Base-by-base conservation (phyloP, 2,888 invertebrate species). In the Aspidapion aeneum region DNA sequence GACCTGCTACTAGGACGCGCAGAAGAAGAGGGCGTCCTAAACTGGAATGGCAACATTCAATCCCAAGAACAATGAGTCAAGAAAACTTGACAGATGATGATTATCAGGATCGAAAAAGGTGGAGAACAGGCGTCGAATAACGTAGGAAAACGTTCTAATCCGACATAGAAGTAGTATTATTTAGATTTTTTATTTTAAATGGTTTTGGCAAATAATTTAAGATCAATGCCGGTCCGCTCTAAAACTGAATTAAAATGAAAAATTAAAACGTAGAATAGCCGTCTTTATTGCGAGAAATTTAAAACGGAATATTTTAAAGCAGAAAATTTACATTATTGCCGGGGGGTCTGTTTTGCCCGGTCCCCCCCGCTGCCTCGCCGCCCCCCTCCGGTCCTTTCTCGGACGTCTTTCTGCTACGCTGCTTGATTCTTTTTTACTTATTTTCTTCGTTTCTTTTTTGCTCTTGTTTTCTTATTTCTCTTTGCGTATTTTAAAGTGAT, bases 241-340 rank as follows among this genome's bases (percentile, higher is more conserved):
- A 69, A 74, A 74, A 75, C 74, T 74, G 74, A 75, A 75, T 75
- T 75, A 75, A 76, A 74, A 75, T 76, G 75, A 74, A 76, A 76
- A 76, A 76, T 76, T 75, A 75, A 75, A 76, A 73, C 70, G 74
- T 71, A 74, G 72, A 75, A 75, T 75, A 73, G 74, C 74, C 74
- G 74, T 73, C 75, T 75, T 75, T 75, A 76, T 76, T 75, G 71
- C 74, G 71, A 72, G 73, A 75, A 74, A 74, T 75, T 74, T 74
- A 75, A 74, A 75, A 74, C 72, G 70, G 74, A 74, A 74, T 74
- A 74, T 74, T 74, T 74, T 74, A 74, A 72, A 73, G 69, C 59
- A 18, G 64, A 71, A 71, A 72, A 73, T 72, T 72, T 72, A 70
- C 72, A 72, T 73, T 70, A 68, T 69, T 68, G 68, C 66, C 64